Evolutionary conservation across 2,797 vertebrate genomes (phyloP), one percentile per base, ranked within the genome.

Genomic region (Oreonectes daqikongensis): DNA sequence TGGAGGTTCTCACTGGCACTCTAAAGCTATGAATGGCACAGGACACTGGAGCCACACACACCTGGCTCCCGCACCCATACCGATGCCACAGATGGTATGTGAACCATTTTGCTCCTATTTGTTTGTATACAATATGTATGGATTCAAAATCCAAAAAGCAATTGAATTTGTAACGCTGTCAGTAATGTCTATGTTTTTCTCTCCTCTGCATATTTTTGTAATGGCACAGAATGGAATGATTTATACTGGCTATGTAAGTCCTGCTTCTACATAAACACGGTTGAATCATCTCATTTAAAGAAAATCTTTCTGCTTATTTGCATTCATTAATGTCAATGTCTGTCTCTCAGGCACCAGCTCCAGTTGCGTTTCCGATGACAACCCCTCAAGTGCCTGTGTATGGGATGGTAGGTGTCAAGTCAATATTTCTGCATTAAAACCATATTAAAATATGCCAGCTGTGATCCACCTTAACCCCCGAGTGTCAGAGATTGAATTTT

Each of bases 381-480:
- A 92, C 95, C 89, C 93, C 95, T 85, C 95, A 97, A 96, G 94
- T 96, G 94, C 95, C 95, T 95, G 88, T 95, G 82, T 96, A 95
- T 88, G 94, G 95, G 94, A 96, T 97, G 96, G 95, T 97, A 94
- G 91, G 89, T 15, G 24, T 53, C 42, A 24, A 24, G 7, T 20
- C 7, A 9, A 20, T 26, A 28, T 53, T 53, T 53, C 52, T 53
- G 52, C n/a, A 50, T 50, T 26, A 28, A 57, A 28, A 2, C 53
- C 11, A 26, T 53, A 53, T 55, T 15, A 55, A 24, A 55, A 57
- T 17, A 14, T 26, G 22, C 12, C 52, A 26, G 22, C 22, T 55
- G 52, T 55, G 10, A 55, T 24, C 52, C 52, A 55, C 22, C 20
- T 55, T 42, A 35, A 14, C 3, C 40, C 40, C 11, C 11, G 2